Evolutionary conservation across 2,888 invertebrate genomes (phyloP), one percentile per base, ranked within the genome.

Genomic region (Hoplodrina ambigua): DNA sequence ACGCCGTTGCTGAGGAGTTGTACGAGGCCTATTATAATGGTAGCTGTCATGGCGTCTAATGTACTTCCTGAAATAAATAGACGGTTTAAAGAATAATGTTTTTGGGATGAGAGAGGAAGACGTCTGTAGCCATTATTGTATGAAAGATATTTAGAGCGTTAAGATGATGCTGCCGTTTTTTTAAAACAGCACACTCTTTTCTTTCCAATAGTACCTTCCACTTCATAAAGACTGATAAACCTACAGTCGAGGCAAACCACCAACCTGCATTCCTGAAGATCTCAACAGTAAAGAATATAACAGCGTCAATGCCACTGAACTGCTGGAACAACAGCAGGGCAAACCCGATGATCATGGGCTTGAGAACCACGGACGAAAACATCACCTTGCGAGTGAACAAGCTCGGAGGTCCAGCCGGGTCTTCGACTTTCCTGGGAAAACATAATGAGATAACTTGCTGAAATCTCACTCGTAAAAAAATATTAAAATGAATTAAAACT

Each of bases 241-340:
- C 11, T 46, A 46, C 6, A 46, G 17, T 5, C 1, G 6, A 5
- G 46, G 17, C 7, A 72, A 37, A 46, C 65, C 65, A 46, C 65
- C 65, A 80, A 96, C 96, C 96, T 85, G 96, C 96, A 56, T 92
- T 96, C 80, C 95, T 87, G 76, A 97, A 96, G 78, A 97, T 97
- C 76, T 96, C 96, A 1, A 96, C 96, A 0, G 96, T 96, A 86
- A 96, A 96, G 87, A 97, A 96, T 52, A 97, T 93, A 56, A 97
- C 94, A 13, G 96, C 95, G 78, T 97, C 96, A 17, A 96, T 96
- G 4, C 97, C 97, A 70, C 96, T 96, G 86, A 96, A 94, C 87
- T 97, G 96, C 86, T 97, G 97, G 85, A 97, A 96, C 71, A 96
- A 91, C 10, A 96, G 92, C 76, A 96, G 85, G 0, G 95, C 88